These are phyloP conservation scores for Lipotes vexillifer DNA, from an alignment of 2,113 vertebrate species.

Conservation along the genomic window DNA sequence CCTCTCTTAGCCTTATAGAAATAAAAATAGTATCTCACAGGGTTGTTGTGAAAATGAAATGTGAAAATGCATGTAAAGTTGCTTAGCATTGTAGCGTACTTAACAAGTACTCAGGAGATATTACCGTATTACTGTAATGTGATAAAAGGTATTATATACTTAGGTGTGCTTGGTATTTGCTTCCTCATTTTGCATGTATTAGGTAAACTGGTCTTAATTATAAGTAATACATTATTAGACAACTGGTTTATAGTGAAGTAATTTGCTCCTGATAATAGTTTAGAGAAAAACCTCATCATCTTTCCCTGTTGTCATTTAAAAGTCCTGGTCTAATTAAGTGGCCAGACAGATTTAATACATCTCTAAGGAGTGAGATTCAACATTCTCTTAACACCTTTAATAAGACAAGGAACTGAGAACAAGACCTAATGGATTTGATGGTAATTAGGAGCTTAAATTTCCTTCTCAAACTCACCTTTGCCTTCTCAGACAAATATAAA, in stretches of 20 bases:
- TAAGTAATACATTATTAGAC: background rate
- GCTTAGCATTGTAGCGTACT: background rate
- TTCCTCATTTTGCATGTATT: background rate
- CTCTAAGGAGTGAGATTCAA: background rate
- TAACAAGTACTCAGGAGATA: background rate
- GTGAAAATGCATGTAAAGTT: background rate
- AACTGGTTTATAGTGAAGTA: background rate
- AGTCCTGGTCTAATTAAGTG: background rate
- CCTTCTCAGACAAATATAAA: slow-evolving; percentile 8
- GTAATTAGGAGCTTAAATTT: background rate
- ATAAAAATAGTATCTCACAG: background rate
- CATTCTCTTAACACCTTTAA: slow-evolving; percentile 26
- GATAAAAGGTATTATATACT: background rate
- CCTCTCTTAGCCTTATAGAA: background rate
- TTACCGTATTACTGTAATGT: background rate
- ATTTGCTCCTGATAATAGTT: background rate
- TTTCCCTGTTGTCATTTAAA: background rate
- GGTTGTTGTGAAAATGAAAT: slow-evolving; percentile 1
- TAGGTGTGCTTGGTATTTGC: background rate
- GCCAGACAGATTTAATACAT: background rate
- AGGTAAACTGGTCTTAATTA: slow-evolving; percentile 5
- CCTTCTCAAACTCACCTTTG: slow-evolving; percentile 8
- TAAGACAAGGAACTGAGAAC: background rate
- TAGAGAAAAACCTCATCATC: background rate
- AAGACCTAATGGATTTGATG: background rate